Conservation (phyloP, 2,888 invertebrate genomes). For the Torymus auratus region DNA sequence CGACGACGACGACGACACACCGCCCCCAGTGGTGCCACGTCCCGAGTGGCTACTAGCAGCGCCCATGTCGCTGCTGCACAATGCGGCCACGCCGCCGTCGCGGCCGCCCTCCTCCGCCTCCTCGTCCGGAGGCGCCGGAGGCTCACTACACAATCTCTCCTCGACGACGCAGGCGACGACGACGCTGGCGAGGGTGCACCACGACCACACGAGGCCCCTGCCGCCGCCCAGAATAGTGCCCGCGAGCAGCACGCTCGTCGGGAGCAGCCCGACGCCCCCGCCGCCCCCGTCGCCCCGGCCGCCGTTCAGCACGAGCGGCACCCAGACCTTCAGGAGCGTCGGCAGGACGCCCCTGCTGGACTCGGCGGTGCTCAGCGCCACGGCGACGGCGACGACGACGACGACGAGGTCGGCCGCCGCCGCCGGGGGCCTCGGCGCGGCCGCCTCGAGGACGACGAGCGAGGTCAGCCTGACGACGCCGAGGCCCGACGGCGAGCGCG, state of each 20-base stretch:
- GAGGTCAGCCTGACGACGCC: conserved; percentile 82
- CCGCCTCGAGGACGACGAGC: conserved; percentile 51
- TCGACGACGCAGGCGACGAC: conserved; percentile 45
- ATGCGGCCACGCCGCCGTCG: conserved; percentile 70
- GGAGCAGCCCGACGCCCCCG: background rate
- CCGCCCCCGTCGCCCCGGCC: conserved; percentile 47
- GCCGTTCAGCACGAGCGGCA: conserved; percentile 75
- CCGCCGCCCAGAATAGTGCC: conserved; percentile 68
- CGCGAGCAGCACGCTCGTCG: conserved; percentile 26
- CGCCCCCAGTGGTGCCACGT: conserved; percentile 29
- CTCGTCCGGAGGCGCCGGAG: conserved; percentile 43
- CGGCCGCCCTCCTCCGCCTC: conserved; percentile 68
- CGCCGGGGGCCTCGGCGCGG: conserved; percentile 25
- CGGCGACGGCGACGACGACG: conserved; percentile 46
- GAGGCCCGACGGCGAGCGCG: conserved; percentile 90
- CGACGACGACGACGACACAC: conserved; percentile 70
- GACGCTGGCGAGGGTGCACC: conserved; percentile 64
- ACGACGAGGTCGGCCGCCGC: background rate
- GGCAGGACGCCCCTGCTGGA: conserved; percentile 53
- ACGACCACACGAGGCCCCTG: conserved; percentile 73
- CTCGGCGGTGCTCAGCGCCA: conserved; percentile 58
- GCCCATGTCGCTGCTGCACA: conserved; percentile 74
- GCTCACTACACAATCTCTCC: conserved; percentile 46
- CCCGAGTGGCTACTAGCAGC: conserved; percentile 53
- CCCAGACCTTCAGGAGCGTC: conserved; percentile 18